These are phyloP conservation scores for Noctilio leporinus DNA, from an alignment of 2,113 vertebrate genomes.

Conservation along the genomic window DNA sequence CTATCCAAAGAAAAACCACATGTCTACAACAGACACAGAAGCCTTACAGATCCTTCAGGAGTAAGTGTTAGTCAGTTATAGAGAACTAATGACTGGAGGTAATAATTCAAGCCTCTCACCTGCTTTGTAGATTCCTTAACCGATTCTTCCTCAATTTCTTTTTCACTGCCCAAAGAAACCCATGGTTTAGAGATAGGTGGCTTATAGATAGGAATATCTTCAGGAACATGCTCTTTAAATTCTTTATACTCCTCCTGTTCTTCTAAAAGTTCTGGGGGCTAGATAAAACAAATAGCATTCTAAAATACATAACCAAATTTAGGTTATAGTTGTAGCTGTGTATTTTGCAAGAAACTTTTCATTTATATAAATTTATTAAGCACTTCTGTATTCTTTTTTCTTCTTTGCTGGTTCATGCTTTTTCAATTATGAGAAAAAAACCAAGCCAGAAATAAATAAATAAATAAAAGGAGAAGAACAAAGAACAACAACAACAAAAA, in stretches of 20 bases:
- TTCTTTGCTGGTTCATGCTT: not conserved
- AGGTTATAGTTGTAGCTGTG: not conserved
- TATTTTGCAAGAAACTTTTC: not conserved
- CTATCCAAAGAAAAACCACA: not conserved
- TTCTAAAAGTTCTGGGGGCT: constrained; percentile 76
- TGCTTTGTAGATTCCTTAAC: constrained; percentile 77
- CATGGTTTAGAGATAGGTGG: constrained; percentile 81
- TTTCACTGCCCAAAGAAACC: constrained; percentile 90
- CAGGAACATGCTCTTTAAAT: constrained; percentile 46
- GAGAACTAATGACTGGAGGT: not conserved
- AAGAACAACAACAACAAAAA: not conserved
- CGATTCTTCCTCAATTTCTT: constrained; percentile 90
- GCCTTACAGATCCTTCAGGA: not conserved
- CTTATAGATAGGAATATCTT: constrained; percentile 61
- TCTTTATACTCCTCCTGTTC: constrained; percentile 64
- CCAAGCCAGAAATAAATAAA: not conserved
- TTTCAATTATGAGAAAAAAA: constrained; percentile 15
- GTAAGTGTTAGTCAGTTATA: not conserved
- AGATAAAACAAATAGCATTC: constrained; percentile 36
- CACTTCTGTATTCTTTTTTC: not conserved
- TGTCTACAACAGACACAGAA: not conserved
- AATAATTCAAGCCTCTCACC: constrained; percentile 71
- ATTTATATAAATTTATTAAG: not conserved
- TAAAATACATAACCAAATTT: not conserved
- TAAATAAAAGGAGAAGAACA: not conserved